Conservation (phyloP, 37 sponge, comb jelly and placozoan genomes). For the Crambe crambe region DNA sequence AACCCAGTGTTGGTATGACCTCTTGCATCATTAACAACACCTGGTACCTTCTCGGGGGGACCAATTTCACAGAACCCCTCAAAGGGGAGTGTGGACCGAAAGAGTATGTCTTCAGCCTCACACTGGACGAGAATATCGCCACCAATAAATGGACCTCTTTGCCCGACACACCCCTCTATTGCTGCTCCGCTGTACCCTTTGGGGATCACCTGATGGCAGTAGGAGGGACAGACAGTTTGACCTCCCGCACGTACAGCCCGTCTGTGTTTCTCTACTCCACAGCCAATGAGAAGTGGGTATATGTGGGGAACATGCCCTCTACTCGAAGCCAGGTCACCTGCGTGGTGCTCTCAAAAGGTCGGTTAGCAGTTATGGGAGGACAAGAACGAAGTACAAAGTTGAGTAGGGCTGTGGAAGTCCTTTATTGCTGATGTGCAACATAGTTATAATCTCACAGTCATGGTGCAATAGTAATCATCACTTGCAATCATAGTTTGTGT, state of each 20-base stretch:
- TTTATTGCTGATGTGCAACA: conserved; percentile 35
- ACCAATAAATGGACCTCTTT: conserved; percentile 31
- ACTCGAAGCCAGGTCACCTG: conserved; percentile 25
- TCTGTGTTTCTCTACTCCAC: conserved; percentile 40
- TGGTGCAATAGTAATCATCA: not conserved
- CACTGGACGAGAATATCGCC: conserved; percentile 23
- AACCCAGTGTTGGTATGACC: conserved; percentile 40
- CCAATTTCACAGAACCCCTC: conserved; percentile 33
- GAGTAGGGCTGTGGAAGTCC: conserved; percentile 34
- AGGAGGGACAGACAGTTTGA: conserved; percentile 37
- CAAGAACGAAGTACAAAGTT: conserved; percentile 25
- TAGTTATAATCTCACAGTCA: not conserved
- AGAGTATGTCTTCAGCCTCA: conserved; percentile 17
- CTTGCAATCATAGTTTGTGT: not conserved
- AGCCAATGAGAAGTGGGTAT: conserved; percentile 27
- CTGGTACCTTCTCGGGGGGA: conserved; percentile 57
- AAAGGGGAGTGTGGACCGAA: conserved; percentile 42
- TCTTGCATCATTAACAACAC: conserved; percentile 28
- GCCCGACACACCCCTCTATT: conserved; percentile 32
- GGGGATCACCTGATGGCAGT: conserved; percentile 46
- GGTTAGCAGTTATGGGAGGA: conserved; percentile 37
- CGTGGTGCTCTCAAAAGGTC: conserved; percentile 38
- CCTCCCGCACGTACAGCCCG: conserved; percentile 9
- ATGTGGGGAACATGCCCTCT: conserved; percentile 44
- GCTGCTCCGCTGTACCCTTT: conserved; percentile 47